Percentiles rank a stretch among this genome's conserved stretches.
Evolutionary conservation across 2,113 vertebrate species (phyloP).

Genomic region (crab-eating macaque (Macaca fascicularis)): T2T-MFA8v1.1 NC_088379.1:62533501-62534000

Average conservation of each 20-base stretch:
- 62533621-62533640: background rate
- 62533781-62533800: background rate
- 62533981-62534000: background rate
- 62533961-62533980: background rate
- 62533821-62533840: background rate
- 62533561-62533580: background rate
- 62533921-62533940: background rate
- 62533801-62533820: background rate
- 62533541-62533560: background rate
- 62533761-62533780: background rate
- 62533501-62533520: slow-evolving; percentile 27
- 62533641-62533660: background rate
- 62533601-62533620: background rate
- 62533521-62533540: background rate
- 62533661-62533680: background rate
- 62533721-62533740: background rate
- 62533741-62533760: background rate
- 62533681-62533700: background rate
- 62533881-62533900: background rate
- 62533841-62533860: background rate
- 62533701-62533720: background rate
- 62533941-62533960: background rate
- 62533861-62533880: background rate
- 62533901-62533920: background rate
- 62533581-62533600: background rate